phyloP scores from a whole-genome alignment of 2,797 vertebrate genomes.

The Pteropus rufus region DNA sequence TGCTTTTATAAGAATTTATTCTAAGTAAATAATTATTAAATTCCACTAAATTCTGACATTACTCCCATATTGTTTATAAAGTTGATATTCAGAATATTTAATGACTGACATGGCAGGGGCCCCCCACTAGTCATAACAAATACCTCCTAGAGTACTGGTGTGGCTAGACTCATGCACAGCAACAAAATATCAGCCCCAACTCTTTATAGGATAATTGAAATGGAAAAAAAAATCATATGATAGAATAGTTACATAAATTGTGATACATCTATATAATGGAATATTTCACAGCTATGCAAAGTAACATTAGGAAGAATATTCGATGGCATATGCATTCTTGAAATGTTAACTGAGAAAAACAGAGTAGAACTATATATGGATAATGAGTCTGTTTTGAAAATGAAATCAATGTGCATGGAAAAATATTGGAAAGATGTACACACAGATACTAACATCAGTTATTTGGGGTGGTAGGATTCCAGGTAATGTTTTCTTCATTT shows the following conservation, averaged over 20 bases:
- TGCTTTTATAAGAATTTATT: background rate
- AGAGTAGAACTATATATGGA: background rate
- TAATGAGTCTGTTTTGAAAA: background rate
- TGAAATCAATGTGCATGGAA: background rate
- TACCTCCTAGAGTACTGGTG: fast-evolving
- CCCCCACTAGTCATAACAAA: background rate
- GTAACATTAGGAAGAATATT: background rate
- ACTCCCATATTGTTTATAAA: background rate
- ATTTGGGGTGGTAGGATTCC: background rate
- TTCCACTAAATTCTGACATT: background rate
- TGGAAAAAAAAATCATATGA: background rate
- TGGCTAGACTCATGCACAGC: background rate
- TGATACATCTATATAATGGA: background rate
- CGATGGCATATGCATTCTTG: background rate
- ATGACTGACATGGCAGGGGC: background rate
- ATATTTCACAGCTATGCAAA: background rate
- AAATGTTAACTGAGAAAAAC: background rate
- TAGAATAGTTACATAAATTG: background rate
- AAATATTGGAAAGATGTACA: background rate
- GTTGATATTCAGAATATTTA: background rate
- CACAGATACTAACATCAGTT: background rate
- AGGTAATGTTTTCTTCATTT: background rate
- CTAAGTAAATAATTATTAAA: background rate
- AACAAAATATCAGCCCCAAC: background rate
- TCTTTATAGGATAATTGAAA: background rate